These are phyloP conservation scores for Oenanthe melanoleuca DNA, from an alignment of 2,113 vertebrate genomes.

Conservation along the genomic window DNA sequence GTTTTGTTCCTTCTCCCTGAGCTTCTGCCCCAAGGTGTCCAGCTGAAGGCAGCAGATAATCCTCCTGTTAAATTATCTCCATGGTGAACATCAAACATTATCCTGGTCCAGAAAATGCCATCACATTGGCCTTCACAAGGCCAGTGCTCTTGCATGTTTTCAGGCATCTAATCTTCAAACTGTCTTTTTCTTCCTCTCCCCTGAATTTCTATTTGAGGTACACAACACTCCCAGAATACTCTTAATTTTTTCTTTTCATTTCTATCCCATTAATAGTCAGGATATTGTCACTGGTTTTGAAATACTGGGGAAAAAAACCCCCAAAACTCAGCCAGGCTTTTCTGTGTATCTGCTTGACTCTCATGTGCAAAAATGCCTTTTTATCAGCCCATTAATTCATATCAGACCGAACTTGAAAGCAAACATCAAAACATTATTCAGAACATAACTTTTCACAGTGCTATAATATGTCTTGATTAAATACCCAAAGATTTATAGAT, in stretches of 20 bases:
- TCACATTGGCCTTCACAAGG: background rate
- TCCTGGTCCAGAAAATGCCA: background rate
- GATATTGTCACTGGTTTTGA: background rate
- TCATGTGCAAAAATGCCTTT: background rate
- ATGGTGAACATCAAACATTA: background rate
- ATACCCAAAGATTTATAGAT: background rate
- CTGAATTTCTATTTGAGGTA: background rate
- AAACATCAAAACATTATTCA: background rate
- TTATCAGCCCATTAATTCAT: background rate
- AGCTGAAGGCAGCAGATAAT: background rate
- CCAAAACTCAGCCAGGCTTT: background rate
- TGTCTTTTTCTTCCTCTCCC: background rate
- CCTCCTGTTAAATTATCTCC: background rate
- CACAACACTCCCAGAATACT: background rate
- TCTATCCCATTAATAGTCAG: background rate
- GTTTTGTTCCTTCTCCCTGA: background rate
- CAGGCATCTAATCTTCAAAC: background rate
- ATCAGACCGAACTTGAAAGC: background rate
- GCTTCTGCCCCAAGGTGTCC: background rate
- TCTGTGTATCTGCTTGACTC: background rate
- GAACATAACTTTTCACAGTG: background rate
- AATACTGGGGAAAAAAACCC: fast-evolving
- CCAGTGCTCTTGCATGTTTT: background rate
- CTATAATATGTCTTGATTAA: background rate
- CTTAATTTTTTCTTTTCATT: background rate